Evolutionary conservation across 2,113 vertebrate genomes (phyloP).

Genomic region (Tympanuchus pallidicinctus): DNA sequence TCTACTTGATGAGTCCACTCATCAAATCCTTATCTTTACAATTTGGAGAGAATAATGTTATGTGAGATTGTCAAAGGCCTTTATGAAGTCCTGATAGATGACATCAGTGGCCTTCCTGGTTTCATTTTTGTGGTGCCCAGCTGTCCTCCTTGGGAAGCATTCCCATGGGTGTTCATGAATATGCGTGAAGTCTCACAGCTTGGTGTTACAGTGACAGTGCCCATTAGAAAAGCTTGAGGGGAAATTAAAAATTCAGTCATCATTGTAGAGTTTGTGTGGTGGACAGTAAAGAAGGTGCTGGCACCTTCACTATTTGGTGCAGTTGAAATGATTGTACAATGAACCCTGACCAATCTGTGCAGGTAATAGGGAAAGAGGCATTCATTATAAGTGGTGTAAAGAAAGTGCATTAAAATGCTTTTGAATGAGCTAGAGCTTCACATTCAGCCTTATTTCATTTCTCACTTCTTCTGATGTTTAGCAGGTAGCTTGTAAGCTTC

Average conservation of each 20-base stretch:
- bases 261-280: not conserved
- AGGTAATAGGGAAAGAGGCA: not conserved
- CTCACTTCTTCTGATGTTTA: not conserved
- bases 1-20: too few relatives aligned
- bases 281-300: not conserved
- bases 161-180: not conserved
- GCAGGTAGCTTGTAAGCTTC: not conserved
- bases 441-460: not conserved
- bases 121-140: rapidly evolving
- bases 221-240: not conserved
- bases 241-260: not conserved
- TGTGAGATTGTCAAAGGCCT: too few relatives aligned
- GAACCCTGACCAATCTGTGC: not conserved
- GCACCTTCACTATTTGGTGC: not conserved
- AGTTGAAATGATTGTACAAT: not conserved
- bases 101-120: not conserved
- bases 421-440: not conserved
- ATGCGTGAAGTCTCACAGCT: not conserved
- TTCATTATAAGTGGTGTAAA: not conserved
- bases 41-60: too few relatives aligned
- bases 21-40: too few relatives aligned
- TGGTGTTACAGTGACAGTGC: not conserved
- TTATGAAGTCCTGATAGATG: too few relatives aligned
- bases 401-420: not conserved
- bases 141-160: not conserved